Base-by-base conservation (phyloP, 2,113 vertebrate genomes). In the Hiodon alosoides region DNA sequence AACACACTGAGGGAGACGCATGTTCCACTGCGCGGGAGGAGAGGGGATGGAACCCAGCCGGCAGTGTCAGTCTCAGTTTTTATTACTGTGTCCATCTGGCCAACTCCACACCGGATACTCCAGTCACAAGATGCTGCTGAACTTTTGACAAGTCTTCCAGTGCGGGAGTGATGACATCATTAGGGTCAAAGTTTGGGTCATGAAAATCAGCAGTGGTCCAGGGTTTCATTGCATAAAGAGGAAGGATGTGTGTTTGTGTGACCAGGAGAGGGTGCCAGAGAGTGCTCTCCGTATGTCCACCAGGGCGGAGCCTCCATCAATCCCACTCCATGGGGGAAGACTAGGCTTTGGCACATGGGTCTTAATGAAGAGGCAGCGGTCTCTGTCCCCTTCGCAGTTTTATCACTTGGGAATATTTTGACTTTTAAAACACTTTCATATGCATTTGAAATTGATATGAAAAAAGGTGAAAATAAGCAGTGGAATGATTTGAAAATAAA, bases 141-240 rank as follows among this genome's bases (percentile, higher is more conserved):
- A 77, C 80, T 81, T 85, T 78, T 74, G 81, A 87, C 82, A 83
- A 85, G 89, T 91, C 89, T 90, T 90, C 88, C 89, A 89, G 79
- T 81, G 62, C 76, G 73, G 73, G 67, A 83, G 71, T 70, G 78
- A 80, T 79, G 80, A 75, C 80, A 83, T 71, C 72, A 79, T 72
- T 73, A 71, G 61, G 53, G 64, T 71, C 61, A 73, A 7, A 57
- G 65, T 9, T 59, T 0, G n/a, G 8, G 4, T 60, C 11, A 59
- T 10, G 62, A 5, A 16, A 16, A 50, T 9, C 46, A 69, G 17
- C 62, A 54, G 16, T 10, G 31, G 31, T 71, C 57, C 46, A 14
- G 31, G 31, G 46, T 3, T 71, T 14, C 55, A 71, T 46, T 71
- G 46, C 70, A 9, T 58, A 51, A 5, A 62, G 13, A 71, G 58